These are phyloP conservation scores for Chaetophractus vellerosus DNA, from an alignment of 2,797 vertebrate genomes.

Conservation along the genomic window DNA sequence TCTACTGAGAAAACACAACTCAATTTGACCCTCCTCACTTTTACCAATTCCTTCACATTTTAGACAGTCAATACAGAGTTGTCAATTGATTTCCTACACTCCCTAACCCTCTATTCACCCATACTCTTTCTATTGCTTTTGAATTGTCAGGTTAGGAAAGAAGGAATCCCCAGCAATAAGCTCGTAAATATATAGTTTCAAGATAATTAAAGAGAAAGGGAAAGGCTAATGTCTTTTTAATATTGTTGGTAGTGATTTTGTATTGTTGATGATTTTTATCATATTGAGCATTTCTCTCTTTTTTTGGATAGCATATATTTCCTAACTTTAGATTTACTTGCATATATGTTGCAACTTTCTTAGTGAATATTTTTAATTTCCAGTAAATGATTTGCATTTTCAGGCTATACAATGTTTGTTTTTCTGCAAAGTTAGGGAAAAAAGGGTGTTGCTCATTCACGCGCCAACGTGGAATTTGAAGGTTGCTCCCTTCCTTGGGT, in stretches of 20 bases:
- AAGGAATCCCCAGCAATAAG: background rate
- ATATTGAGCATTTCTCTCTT: background rate
- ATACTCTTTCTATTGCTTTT: background rate
- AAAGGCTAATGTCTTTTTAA: conserved; percentile 8
- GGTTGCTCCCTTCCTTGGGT: background rate
- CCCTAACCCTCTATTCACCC: background rate
- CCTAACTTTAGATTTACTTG: conserved; percentile 21
- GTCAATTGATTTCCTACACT: background rate
- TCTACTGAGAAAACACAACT: background rate
- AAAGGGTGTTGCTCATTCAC: background rate
- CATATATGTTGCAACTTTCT: background rate
- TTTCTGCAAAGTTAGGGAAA: background rate
- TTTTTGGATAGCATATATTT: background rate
- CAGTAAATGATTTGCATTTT: background rate
- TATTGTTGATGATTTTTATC: conserved; percentile 29
- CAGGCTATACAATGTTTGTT: background rate
- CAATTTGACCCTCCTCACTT: background rate
- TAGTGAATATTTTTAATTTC: conserved; percentile 40
- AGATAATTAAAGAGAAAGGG: background rate
- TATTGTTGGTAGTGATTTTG: background rate
- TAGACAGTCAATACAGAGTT: conserved; percentile 1
- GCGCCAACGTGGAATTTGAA: background rate
- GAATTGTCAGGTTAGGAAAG: background rate
- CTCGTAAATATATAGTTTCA: background rate
- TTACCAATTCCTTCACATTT: background rate